phyloP scores from a whole-genome alignment of 2,113 vertebrate genomes.

The Marcusenius ussheri region DNA sequence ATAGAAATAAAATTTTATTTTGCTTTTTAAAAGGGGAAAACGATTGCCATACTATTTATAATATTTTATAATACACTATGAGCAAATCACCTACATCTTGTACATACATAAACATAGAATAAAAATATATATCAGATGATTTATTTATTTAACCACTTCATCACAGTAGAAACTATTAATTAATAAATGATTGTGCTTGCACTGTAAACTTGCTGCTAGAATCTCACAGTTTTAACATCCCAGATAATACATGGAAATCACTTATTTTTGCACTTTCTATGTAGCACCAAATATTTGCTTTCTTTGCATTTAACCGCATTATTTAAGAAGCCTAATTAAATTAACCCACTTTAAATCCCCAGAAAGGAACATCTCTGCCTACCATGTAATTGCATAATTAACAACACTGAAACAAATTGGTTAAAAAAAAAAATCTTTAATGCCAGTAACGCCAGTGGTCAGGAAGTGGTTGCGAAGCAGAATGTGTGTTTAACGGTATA shows the following conservation, averaged over 20 bases:
- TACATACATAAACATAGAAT: conserved; percentile 21
- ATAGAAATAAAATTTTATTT: background rate
- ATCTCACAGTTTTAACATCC: conserved; percentile 5
- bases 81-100: conserved; percentile 13
- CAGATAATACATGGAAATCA: conserved; percentile 9
- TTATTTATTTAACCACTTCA: conserved; percentile 24
- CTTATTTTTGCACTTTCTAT: conserved; percentile 19
- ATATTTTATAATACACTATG: conserved; percentile 18
- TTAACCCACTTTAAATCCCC: background rate
- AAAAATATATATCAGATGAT: conserved; percentile 23
- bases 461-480: background rate
- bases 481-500: background rate
- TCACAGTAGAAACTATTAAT: background rate
- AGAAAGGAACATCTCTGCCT: background rate
- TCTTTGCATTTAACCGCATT: background rate
- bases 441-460: background rate
- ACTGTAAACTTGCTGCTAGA: conserved; percentile 26
- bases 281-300: conserved; percentile 12
- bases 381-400: background rate
- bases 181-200: conserved; percentile 19
- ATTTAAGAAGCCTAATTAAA: background rate
- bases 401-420: background rate
- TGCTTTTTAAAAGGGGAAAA: background rate
- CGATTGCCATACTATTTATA: conserved; percentile 19
- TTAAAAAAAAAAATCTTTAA: background rate